Evolutionary conservation across 2,797 vertebrate species (phyloP).

Genomic region (Tauraco hartlaubi): DNA sequence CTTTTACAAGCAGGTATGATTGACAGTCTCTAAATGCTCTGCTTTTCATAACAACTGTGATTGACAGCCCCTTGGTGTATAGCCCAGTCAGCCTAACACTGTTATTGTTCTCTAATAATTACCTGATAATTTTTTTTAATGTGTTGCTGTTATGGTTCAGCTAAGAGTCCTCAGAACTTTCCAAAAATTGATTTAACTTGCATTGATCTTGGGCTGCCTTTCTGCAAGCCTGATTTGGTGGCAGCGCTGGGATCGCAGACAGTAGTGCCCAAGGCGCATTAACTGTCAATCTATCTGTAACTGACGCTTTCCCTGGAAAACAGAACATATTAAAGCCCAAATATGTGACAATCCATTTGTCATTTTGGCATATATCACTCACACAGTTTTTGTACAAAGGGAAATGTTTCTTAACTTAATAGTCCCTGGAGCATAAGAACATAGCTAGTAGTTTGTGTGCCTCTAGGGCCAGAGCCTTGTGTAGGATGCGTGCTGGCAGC

Average conservation of each 20-base stretch:
- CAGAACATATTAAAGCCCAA: neutral
- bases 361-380: neutral
- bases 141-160: neutral
- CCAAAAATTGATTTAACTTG: neutral
- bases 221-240: neutral
- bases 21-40: constrained; percentile 47
- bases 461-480: neutral
- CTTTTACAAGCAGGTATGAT: constrained; percentile 37
- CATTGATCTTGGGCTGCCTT: neutral
- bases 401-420: neutral
- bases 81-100: constrained; percentile 48
- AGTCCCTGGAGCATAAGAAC: neutral
- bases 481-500: neutral
- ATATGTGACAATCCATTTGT: neutral
- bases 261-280: neutral
- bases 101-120: constrained; percentile 56
- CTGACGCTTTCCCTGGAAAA: neutral
- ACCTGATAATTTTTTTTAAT: neutral
- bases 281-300: neutral
- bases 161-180: neutral
- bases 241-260: neutral
- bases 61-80: constrained; percentile 23
- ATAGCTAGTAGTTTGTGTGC: accelerated
- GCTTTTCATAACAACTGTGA: constrained; percentile 38
- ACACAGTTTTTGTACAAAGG: neutral